Percentiles rank a stretch among this genome's conserved stretches.
Conservation (phyloP, 1,140 invertebrate genomes). For the Ephestia elutella region DNA sequence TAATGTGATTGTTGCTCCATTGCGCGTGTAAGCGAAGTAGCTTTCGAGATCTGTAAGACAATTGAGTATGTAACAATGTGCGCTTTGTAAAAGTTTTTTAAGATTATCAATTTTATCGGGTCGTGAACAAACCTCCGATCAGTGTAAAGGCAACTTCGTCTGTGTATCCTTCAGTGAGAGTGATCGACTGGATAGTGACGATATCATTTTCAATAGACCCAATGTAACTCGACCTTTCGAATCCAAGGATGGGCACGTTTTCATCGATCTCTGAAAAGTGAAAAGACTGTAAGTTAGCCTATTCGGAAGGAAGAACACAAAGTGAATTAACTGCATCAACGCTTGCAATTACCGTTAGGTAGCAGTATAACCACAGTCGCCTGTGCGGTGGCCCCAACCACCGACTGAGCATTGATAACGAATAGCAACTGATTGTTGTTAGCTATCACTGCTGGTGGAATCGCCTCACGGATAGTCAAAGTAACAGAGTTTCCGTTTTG, state of each 20-base stretch:
- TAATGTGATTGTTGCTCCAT: slow-evolving; percentile 8
- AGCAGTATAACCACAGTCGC: slow-evolving; percentile 17
- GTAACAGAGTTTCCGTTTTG: slow-evolving; percentile 12
- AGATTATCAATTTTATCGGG: too few relatives aligned
- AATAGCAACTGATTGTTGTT: slow-evolving; percentile 28
- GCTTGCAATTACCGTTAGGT: slow-evolving; percentile 7
- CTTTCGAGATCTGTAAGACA: slow-evolving; percentile 13
- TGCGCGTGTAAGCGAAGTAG: slow-evolving; percentile 9
- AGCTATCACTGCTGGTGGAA: slow-evolving; percentile 22
- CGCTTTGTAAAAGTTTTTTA: too few relatives aligned
- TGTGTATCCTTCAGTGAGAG: neutral
- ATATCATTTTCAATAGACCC: neutral
- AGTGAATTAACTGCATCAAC: too few relatives aligned
- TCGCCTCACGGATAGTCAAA: slow-evolving; percentile 13
- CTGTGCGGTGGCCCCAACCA: slow-evolving; percentile 8
- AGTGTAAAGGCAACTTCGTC: neutral
- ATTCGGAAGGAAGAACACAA: too few relatives aligned
- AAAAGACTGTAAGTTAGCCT: neutral
- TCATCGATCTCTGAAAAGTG: neutral
- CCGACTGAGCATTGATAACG: slow-evolving; percentile 17
- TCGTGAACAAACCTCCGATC: too few relatives aligned
- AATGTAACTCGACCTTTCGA: neutral
- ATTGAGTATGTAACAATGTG: too few relatives aligned
- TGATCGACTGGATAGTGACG: neutral
- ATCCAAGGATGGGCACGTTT: neutral